phyloP scores from a whole-genome alignment of 2,797 vertebrate species.

The Psittacula derbiana region DNA sequence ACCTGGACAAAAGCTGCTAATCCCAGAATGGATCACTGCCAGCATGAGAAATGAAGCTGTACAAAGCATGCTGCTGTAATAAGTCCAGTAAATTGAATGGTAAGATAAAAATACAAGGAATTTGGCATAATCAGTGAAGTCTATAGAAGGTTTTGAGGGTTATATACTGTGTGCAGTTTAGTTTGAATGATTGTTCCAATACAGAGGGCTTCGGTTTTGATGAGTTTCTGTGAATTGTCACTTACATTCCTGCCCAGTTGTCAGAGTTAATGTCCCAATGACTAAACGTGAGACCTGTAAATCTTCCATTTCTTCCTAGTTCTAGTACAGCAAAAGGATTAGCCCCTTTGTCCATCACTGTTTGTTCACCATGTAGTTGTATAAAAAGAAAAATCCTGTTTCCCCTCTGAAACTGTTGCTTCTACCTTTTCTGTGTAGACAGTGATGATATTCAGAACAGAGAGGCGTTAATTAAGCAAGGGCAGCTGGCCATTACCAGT shows the following conservation, averaged over 20 bases:
- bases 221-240: background rate
- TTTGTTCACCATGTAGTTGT: background rate
- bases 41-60: background rate
- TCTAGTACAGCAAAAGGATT: background rate
- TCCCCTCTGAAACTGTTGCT: background rate
- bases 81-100: background rate
- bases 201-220: background rate
- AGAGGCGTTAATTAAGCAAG: background rate
- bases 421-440: background rate
- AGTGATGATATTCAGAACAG: background rate
- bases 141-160: background rate
- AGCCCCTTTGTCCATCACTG: background rate
- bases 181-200: background rate
- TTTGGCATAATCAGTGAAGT: background rate
- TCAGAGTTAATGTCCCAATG: background rate
- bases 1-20: conserved; percentile 14
- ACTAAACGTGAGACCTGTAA: background rate
- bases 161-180: background rate
- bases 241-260: background rate
- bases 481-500: background rate
- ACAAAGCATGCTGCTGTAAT: background rate
- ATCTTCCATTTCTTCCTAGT: background rate
- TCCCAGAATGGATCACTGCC: background rate
- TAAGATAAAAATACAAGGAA: background rate
- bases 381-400: background rate